Evolutionary conservation across 2,888 invertebrate species (phyloP).

Genomic region (Carpatolechia fugitivella): DNA sequence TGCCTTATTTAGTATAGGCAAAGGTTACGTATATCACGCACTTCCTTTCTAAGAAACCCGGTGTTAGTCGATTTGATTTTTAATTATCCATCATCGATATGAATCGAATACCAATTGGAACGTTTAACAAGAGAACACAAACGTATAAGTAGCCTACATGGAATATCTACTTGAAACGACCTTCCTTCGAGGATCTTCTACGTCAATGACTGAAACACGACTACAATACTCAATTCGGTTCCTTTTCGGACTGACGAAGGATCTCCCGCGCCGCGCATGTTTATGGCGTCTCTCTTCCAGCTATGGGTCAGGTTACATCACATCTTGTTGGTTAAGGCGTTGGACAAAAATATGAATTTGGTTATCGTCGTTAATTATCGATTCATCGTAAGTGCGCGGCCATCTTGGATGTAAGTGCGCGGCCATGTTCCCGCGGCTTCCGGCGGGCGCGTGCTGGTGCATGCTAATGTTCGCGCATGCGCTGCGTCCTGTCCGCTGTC

Average conservation of each 20-base stretch:
- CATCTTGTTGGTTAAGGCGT: slow-evolving; percentile 57
- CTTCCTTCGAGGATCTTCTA: slow-evolving; percentile 53
- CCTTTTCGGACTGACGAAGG: slow-evolving; percentile 57
- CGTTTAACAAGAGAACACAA: slow-evolving; percentile 54
- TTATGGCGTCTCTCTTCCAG: slow-evolving; percentile 44
- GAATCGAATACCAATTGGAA: slow-evolving; percentile 36
- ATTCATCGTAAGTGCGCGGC: slow-evolving; percentile 70
- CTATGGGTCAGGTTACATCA: slow-evolving; percentile 68
- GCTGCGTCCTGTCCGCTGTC: slow-evolving; percentile 46
- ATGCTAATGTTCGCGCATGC: slow-evolving; percentile 71
- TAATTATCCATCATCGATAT: slow-evolving; percentile 2
- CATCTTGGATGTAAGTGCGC: slow-evolving; percentile 70
- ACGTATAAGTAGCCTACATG: too few species aligned
- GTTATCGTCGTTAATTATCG: slow-evolving; percentile 72
- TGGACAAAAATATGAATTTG: slow-evolving; percentile 73
- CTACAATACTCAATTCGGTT: slow-evolving; percentile 44
- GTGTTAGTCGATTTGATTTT: slow-evolving; percentile 11
- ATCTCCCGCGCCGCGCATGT: slow-evolving; percentile 49
- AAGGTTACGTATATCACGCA: not conserved
- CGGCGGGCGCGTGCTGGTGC: slow-evolving; percentile 69
- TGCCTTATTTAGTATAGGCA: too few species aligned
- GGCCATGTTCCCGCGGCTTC: slow-evolving; percentile 73
- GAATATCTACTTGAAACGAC: slow-evolving; percentile 50
- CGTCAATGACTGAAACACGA: slow-evolving; percentile 28
- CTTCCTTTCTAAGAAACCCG: slow-evolving; percentile 6